These are phyloP conservation scores for Scaptomyza caliginosa DNA, from an alignment of 2,888 invertebrate genomes.

Conservation along the genomic window DNA sequence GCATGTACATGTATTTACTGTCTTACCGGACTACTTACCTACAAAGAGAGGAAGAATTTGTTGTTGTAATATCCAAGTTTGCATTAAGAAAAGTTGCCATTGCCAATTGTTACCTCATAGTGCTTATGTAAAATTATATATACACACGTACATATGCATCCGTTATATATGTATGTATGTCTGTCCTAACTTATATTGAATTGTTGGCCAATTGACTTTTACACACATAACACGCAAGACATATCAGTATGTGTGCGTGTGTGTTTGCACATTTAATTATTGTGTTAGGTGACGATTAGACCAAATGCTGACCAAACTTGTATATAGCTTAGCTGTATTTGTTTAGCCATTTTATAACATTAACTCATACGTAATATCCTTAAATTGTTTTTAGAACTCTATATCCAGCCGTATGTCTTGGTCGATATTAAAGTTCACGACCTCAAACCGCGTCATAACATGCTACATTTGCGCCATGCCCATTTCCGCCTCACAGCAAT, in stretches of 20 bases:
- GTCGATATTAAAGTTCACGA: constrained; percentile 7
- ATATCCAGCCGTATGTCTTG: background rate
- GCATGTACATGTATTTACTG: background rate
- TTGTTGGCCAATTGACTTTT: constrained; percentile 4
- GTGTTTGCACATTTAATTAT: constrained; percentile 3
- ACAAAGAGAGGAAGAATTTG: too few species aligned
- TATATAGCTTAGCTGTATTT: background rate
- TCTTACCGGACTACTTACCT: background rate
- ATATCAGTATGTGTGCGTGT: background rate
- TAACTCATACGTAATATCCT: background rate
- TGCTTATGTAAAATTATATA: constrained; percentile 11
- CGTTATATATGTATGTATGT: background rate
- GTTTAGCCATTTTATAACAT: background rate
- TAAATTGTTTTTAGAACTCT: background rate
- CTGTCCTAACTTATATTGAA: background rate
- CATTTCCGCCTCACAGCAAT: background rate
- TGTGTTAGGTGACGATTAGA: background rate
- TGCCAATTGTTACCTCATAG: constrained; percentile 24
- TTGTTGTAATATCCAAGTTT: background rate
- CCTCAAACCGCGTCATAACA: constrained; percentile 6
- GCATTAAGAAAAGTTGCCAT: background rate
- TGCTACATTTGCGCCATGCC: background rate
- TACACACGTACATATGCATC: background rate
- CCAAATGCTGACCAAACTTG: background rate
- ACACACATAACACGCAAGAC: constrained; percentile 1